These are phyloP conservation scores for Rhodophaea formosa DNA, from an alignment of 2,888 invertebrate species.

Conservation along the genomic window DNA sequence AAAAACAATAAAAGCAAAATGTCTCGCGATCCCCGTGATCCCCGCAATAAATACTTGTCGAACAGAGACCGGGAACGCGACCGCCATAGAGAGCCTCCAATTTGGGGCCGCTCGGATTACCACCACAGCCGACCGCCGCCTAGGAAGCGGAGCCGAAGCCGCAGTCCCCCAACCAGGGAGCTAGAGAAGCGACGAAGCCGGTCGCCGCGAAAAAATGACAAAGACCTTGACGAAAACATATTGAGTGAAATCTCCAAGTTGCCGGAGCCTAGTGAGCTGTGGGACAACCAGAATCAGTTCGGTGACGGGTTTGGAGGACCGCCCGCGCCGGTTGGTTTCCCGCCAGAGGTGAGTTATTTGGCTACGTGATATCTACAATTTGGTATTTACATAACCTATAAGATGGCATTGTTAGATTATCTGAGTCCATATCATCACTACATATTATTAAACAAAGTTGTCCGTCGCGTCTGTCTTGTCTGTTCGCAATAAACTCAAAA, in stretches of 20 bases:
- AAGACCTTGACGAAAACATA: slow-evolving; percentile 69
- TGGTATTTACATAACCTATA: not conserved
- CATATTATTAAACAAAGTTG: too few relatives aligned
- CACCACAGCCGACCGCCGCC: slow-evolving; percentile 24
- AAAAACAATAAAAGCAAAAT: not conserved
- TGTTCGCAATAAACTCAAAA: too few relatives aligned
- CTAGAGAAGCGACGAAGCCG: slow-evolving; percentile 53
- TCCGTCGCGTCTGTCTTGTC: too few relatives aligned
- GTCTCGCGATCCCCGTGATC: slow-evolving; percentile 36
- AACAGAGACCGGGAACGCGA: slow-evolving; percentile 43
- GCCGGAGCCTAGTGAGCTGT: slow-evolving; percentile 69
- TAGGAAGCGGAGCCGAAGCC: slow-evolving; percentile 50
- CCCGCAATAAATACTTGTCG: slow-evolving; percentile 44
- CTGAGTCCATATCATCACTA: too few relatives aligned
- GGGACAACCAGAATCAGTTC: slow-evolving; percentile 63
- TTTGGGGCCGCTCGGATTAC: slow-evolving; percentile 31
- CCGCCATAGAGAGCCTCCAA: slow-evolving; percentile 30
- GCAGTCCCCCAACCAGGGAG: slow-evolving; percentile 44
- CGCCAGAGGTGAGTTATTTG: slow-evolving; percentile 43
- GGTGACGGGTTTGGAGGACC: slow-evolving; percentile 43
- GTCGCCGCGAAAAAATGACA: slow-evolving; percentile 61
- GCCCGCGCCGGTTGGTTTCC: slow-evolving; percentile 40
- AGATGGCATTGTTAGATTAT: not conserved
- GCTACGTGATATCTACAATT: not conserved
- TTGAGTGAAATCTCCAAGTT: slow-evolving; percentile 67